phyloP scores from a whole-genome alignment of 2,113 vertebrate species.

The Cephalopholis sonnerati region DNA sequence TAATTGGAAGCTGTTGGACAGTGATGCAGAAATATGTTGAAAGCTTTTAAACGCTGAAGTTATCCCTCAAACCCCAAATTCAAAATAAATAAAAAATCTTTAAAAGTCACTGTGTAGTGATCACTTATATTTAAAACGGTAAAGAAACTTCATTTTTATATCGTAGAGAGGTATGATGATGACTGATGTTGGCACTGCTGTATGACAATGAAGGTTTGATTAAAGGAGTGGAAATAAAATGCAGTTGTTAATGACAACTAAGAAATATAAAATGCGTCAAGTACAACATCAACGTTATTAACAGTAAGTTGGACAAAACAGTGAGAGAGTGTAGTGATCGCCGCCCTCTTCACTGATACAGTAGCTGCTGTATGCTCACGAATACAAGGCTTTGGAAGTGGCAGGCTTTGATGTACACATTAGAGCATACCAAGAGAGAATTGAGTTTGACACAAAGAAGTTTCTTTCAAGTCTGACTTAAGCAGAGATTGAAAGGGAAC shows the following conservation, averaged over 20 bases:
- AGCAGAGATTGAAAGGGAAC: conserved; percentile 10
- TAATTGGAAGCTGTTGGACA: neutral
- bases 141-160: neutral
- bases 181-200: neutral
- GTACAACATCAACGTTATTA: neutral
- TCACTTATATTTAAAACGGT: neutral
- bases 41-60: neutral
- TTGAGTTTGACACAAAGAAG: conserved; percentile 34
- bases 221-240: neutral
- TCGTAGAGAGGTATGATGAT: neutral
- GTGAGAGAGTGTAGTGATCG: neutral
- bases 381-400: conserved; percentile 29
- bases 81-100: neutral
- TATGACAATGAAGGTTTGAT: neutral
- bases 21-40: neutral
- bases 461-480: conserved; percentile 44
- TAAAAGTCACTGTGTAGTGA: neutral
- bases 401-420: conserved; percentile 57
- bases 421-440: conserved; percentile 28
- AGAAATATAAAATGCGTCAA: neutral
- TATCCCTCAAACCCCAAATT: neutral
- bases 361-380: neutral
- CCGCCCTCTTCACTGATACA: neutral
- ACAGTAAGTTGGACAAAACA: neutral
- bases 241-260: neutral